Evolutionary conservation across 2,797 vertebrate species (phyloP).

Genomic region (Coluber constrictor): DNA sequence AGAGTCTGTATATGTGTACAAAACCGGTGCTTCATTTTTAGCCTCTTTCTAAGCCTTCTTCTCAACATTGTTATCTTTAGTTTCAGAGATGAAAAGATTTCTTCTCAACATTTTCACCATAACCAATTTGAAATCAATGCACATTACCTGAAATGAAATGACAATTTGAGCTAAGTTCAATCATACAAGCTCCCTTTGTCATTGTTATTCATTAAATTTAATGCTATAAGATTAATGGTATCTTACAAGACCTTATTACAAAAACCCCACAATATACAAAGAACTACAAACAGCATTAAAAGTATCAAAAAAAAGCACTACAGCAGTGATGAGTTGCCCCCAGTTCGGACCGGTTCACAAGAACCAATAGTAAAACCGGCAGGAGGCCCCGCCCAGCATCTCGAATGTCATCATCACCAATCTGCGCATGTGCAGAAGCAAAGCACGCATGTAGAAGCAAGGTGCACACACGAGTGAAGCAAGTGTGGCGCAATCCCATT

Average conservation of each 20-base stretch:
- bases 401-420: no score
- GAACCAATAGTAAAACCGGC: no score
- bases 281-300: not conserved
- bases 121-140: not conserved
- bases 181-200: not conserved
- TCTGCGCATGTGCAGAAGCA: no score
- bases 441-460: no score
- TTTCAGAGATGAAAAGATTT: not conserved
- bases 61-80: not conserved
- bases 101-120: not conserved
- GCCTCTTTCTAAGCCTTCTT: not conserved
- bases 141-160: not conserved
- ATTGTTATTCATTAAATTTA: not conserved
- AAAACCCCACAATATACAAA: not conserved
- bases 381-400: no score
- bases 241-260: not conserved
- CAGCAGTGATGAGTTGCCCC: no score
- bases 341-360: no score
- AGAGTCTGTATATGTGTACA: not conserved
- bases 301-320: not conserved
- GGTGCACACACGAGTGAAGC: no score
- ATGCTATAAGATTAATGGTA: not conserved
- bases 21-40: not conserved
- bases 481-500: no score
- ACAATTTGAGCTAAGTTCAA: not conserved